Conservation (phyloP, 2,113 vertebrate genomes). For the Grallaria varia region DNA sequence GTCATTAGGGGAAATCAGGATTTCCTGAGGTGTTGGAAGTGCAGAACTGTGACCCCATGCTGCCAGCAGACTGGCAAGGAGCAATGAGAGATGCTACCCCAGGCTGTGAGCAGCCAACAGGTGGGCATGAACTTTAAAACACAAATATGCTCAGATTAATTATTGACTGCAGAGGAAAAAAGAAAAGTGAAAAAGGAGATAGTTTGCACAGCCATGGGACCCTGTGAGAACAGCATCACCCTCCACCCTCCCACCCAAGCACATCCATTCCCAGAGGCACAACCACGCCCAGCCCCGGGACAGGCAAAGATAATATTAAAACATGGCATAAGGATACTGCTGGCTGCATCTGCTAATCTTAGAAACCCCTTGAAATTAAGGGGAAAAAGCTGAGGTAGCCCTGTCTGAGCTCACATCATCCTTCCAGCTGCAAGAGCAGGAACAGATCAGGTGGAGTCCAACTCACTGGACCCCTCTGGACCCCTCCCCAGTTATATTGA, state of each 20-base stretch:
- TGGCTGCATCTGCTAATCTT: background rate
- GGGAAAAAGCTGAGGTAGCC: background rate
- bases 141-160: background rate
- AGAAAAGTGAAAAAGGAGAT: background rate
- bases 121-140: background rate
- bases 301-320: background rate
- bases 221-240: background rate
- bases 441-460: background rate
- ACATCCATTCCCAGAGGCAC: background rate
- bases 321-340: background rate
- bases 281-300: background rate
- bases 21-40: background rate
- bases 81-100: background rate
- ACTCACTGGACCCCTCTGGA: background rate
- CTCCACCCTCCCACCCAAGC: background rate
- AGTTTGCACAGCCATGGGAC: background rate
- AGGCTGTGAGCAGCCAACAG: background rate
- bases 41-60: fast-evolving
- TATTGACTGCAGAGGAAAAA: background rate
- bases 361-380: background rate
- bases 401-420: background rate
- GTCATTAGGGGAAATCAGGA: background rate
- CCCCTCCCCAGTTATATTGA: background rate
- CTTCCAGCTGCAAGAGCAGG: background rate
- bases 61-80: background rate